A percentile compares a stretch with the other conserved stretches of the same genome.
phyloP scores from a whole-genome alignment of 2,797 vertebrate species.

The Apogon talboti region DNA sequence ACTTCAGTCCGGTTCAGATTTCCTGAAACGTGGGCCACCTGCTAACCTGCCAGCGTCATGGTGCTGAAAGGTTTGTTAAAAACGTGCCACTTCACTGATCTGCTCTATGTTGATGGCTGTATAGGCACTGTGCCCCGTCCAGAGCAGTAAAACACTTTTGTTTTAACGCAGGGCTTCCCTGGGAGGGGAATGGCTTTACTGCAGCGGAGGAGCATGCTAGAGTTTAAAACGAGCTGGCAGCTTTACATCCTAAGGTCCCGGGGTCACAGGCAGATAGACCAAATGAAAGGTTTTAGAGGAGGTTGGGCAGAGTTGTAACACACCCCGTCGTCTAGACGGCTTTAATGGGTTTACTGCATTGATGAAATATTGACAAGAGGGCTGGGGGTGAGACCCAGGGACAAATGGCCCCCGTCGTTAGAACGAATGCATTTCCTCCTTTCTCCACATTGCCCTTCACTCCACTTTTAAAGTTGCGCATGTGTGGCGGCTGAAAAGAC shows the following conservation, averaged over 20 bases:
- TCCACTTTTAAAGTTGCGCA: conserved; percentile 41
- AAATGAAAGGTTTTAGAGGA: conserved; percentile 78
- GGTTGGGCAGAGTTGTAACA: conserved; percentile 71
- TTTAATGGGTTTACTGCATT: conserved; percentile 81
- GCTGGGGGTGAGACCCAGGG: conserved; percentile 68
- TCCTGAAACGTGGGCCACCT: conserved; percentile 34
- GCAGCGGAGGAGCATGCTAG: conserved; percentile 42
- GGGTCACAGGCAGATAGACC: conserved; percentile 74
- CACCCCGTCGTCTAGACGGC: conserved; percentile 81
- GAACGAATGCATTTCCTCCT: conserved; percentile 63
- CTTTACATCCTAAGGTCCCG: conserved; percentile 72
- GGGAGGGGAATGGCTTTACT: conserved; percentile 54
- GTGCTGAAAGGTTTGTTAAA: conserved; percentile 45
- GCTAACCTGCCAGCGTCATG: conserved; percentile 34
- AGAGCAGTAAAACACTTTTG: conserved; percentile 48
- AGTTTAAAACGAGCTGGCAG: conserved; percentile 57
- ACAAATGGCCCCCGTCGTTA: conserved; percentile 68
- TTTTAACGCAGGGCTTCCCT: conserved; percentile 9
- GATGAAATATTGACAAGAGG: conserved; percentile 82
- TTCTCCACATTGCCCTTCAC: conserved; percentile 40
- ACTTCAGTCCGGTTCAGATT: conserved; percentile 9
- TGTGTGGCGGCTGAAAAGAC: conserved; percentile 48
- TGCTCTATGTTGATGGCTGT: conserved; percentile 32
- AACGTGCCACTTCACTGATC: conserved; percentile 44
- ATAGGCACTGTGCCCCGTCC: conserved; percentile 18